Conservation (phyloP, 1,140 invertebrate species). For the Aethina tumida region DNA sequence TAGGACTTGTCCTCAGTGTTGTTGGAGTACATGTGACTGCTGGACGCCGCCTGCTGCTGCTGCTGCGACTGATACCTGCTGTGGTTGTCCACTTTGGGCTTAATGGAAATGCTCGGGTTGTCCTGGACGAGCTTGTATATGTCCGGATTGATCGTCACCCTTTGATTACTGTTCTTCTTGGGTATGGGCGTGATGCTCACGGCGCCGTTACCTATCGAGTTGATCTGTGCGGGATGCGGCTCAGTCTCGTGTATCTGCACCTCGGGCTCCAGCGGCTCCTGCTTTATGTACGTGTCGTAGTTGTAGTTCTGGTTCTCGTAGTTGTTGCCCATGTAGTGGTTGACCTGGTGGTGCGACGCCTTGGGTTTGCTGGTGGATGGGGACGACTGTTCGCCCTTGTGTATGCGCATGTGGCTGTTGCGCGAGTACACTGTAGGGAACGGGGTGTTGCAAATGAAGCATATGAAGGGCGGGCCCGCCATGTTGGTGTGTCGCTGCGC, state of each 20-base stretch:
- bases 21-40: background rate
- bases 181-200: slow-evolving; percentile 32
- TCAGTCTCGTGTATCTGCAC: slow-evolving; percentile 32
- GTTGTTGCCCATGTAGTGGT: too few relatives aligned
- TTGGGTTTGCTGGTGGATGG: slow-evolving; percentile 6
- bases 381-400: slow-evolving; percentile 27
- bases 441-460: slow-evolving; percentile 30
- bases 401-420: slow-evolving; percentile 35
- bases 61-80: slow-evolving; percentile 10
- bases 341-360: too few relatives aligned
- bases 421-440: slow-evolving; percentile 33
- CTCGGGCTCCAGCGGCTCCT: slow-evolving; percentile 32
- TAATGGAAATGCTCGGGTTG: slow-evolving; percentile 32
- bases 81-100: slow-evolving; percentile 15
- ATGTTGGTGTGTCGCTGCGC: too few relatives aligned
- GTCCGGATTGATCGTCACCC: slow-evolving; percentile 25
- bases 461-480: slow-evolving; percentile 19
- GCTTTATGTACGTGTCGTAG: slow-evolving; percentile 23
- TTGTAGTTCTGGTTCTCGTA: too few relatives aligned
- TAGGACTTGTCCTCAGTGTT: slow-evolving; percentile 21
- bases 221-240: slow-evolving; percentile 8
- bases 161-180: slow-evolving; percentile 23
- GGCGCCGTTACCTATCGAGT: slow-evolving; percentile 18
- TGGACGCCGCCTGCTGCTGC: slow-evolving; percentile 6
- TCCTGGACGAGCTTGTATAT: slow-evolving; percentile 32